phyloP scores from a whole-genome alignment of 2,113 vertebrate species.

The Tichodroma muraria region DNA sequence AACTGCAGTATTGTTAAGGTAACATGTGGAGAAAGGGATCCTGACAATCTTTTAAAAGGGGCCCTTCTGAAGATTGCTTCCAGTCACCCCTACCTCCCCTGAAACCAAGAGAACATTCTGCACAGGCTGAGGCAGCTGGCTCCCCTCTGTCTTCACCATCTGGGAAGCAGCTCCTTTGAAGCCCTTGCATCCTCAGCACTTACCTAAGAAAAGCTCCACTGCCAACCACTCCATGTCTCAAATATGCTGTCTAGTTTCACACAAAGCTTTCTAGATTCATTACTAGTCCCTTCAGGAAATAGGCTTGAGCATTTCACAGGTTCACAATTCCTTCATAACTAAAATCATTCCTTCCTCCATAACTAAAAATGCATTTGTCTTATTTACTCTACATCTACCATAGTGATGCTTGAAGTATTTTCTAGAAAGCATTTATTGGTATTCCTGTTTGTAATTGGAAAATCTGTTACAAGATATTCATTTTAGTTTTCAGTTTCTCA shows the following conservation, averaged over 20 bases:
- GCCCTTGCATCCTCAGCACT: not conserved
- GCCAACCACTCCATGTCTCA: not conserved
- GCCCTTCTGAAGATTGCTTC: not conserved
- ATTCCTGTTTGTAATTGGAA: slow-evolving; percentile 31
- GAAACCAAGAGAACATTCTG: not conserved
- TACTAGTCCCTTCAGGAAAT: not conserved
- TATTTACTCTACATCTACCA: not conserved
- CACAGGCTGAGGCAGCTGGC: not conserved
- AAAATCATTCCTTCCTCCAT: not conserved
- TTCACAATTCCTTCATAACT: not conserved
- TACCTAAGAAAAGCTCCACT: not conserved
- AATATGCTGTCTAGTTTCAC: not conserved
- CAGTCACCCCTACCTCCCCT: not conserved
- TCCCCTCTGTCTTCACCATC: not conserved
- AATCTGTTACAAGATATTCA: slow-evolving; percentile 6
- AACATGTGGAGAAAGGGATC: not conserved
- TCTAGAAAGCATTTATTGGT: slow-evolving; percentile 4
- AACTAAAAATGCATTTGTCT: not conserved
- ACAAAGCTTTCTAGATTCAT: not conserved
- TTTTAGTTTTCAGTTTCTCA: not conserved
- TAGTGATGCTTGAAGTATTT: slow-evolving; percentile 2
- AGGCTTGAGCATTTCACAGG: not conserved
- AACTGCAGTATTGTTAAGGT: not conserved
- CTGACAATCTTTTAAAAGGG: not conserved
- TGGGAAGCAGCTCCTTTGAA: not conserved